These are phyloP conservation scores for Lasioglossum malachurum DNA, from an alignment of 2,888 invertebrate genomes.

Conservation along the genomic window DNA sequence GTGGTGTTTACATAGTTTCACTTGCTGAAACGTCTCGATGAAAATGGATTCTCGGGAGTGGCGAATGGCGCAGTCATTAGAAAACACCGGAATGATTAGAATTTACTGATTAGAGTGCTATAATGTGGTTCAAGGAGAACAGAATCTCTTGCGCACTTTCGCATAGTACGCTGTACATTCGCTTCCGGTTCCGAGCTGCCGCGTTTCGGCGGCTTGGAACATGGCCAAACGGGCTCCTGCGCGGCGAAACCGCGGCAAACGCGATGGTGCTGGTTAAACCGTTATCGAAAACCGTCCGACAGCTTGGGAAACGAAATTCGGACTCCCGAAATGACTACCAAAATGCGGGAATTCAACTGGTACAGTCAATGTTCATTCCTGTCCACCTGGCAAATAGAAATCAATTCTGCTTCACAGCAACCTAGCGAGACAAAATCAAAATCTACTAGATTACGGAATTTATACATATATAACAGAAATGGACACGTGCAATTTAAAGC, in stretches of 20 bases:
- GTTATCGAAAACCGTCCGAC: constrained; percentile 10
- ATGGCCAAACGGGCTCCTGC: constrained; percentile 27
- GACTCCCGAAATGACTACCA: not conserved
- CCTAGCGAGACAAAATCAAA: not conserved
- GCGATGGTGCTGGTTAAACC: constrained; percentile 9
- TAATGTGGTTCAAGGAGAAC: not conserved
- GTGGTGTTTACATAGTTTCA: not conserved
- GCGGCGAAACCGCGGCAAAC: constrained; percentile 26
- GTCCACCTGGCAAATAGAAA: not conserved
- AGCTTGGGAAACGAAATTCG: not conserved
- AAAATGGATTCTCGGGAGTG: not conserved
- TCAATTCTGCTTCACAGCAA: too few species aligned
- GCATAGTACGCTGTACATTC: not conserved
- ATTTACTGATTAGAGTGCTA: not conserved
- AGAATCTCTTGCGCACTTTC: constrained; percentile 1
- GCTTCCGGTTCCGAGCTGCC: constrained; percentile 30
- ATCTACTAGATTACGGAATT: not conserved
- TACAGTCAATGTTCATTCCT: not conserved
- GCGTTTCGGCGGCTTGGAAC: constrained; percentile 32
- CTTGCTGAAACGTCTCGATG: too few species aligned
- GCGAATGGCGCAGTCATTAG: not conserved
- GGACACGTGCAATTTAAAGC: too few species aligned
- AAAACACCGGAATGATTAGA: not conserved
- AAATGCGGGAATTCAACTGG: not conserved
- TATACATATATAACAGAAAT: too few species aligned